Percentiles rank a stretch among this genome's conserved stretches.
phyloP scores from a whole-genome alignment of 2,797 vertebrate species.

The Dendrocincla fuliginosa region DNA sequence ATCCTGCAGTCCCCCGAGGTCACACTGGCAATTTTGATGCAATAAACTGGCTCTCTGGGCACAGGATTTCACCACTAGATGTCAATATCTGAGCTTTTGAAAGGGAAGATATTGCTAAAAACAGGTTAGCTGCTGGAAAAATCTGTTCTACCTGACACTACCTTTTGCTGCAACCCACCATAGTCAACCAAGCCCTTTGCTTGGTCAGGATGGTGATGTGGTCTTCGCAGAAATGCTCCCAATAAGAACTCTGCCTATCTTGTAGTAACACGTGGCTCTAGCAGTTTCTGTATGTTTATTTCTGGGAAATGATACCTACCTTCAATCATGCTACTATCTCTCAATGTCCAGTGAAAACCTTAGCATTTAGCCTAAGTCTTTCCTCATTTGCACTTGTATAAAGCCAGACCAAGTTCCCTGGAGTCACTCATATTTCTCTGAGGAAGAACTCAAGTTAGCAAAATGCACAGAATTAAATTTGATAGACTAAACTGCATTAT shows the following conservation, averaged over 20 bases:
- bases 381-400: neutral
- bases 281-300: neutral
- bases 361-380: neutral
- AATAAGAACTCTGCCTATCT: neutral
- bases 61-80: slow-evolving; percentile 43
- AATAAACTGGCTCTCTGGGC: neutral
- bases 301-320: neutral
- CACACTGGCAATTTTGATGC: neutral
- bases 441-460: neutral
- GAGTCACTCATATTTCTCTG: neutral
- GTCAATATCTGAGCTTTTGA: slow-evolving; percentile 1
- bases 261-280: neutral
- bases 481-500: neutral
- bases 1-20: neutral
- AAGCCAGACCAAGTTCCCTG: neutral
- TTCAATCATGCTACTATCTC: neutral
- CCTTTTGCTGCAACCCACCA: neutral
- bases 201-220: neutral
- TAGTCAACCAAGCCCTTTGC: neutral
- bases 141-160: neutral
- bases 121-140: neutral
- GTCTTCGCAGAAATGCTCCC: neutral
- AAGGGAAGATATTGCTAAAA: neutral
- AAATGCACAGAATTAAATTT: neutral
- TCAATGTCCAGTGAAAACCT: neutral